Evolutionary conservation across 2,113 vertebrate species (phyloP).

Genomic region (Jaculus jaculus): DNA sequence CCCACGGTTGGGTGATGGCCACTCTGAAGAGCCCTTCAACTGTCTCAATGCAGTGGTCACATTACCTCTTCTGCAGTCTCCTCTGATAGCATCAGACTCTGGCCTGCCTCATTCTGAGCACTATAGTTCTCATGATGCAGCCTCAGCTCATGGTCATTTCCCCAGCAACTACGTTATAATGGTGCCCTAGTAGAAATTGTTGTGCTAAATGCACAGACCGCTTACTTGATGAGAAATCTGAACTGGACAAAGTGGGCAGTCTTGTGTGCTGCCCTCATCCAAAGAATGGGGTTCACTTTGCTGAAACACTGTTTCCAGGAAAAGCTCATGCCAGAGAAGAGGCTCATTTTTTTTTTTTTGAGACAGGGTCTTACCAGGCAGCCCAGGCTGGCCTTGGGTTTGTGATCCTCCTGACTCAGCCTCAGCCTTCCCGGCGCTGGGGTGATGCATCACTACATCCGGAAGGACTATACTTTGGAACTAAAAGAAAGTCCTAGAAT

Average conservation of each 20-base stretch:
- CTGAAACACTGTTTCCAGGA: conserved; percentile 2
- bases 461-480: not conserved
- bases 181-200: not conserved
- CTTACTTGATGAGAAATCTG: not conserved
- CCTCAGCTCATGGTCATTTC: not conserved
- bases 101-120: not conserved
- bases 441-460: not conserved
- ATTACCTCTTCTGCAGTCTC: not conserved
- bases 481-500: not conserved
- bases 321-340: not conserved
- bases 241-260: not conserved
- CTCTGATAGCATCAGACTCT: not conserved
- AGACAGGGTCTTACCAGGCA: conserved; percentile 66
- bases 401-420: not conserved
- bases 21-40: not conserved
- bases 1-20: not conserved
- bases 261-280: not conserved
- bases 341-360: not conserved
- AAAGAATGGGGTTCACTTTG: not conserved
- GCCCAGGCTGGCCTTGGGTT: conserved; percentile 84
- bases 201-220: not conserved
- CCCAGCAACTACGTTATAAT: not conserved
- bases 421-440: not conserved
- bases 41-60: not conserved
- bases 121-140: not conserved